phyloP scores from a whole-genome alignment of 1,140 invertebrate genomes.

The Saxidomus purpurata region DNA sequence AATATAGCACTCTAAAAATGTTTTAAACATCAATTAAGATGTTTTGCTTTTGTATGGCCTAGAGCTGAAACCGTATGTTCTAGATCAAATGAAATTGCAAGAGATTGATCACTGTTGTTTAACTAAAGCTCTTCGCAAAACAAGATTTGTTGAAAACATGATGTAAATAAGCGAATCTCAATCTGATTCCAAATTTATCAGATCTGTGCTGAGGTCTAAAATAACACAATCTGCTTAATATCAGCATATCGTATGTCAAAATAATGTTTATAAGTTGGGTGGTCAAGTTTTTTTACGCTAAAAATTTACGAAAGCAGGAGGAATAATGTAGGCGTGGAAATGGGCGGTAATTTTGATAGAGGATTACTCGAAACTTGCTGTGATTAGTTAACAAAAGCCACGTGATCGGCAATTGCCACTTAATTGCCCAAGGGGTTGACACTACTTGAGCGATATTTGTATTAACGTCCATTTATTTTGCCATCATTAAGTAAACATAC shows the following conservation, averaged over 20 bases:
- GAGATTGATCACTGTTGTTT: slow-evolving; percentile 32
- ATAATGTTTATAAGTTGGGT: slow-evolving; percentile 81
- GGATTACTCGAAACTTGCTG: slow-evolving; percentile 63
- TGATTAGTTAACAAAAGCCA: slow-evolving; percentile 71
- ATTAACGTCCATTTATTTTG: slow-evolving; percentile 79
- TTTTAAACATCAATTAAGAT: not conserved
- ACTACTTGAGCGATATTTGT: slow-evolving; percentile 56
- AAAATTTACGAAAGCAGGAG: slow-evolving; percentile 82
- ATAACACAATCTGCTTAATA: slow-evolving; percentile 58
- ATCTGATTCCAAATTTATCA: slow-evolving; percentile 53
- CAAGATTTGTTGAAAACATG: slow-evolving; percentile 63
- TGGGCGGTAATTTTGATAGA: slow-evolving; percentile 80
- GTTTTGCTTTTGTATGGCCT: not conserved
- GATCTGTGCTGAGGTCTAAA: slow-evolving; percentile 45
- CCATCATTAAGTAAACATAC: slow-evolving; percentile 76
- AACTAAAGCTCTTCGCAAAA: slow-evolving; percentile 46
- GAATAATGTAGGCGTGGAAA: slow-evolving; percentile 79
- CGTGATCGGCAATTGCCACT: slow-evolving; percentile 70
- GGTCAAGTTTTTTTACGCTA: slow-evolving; percentile 80
- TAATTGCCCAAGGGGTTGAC: slow-evolving; percentile 69
- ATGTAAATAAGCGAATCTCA: slow-evolving; percentile 28
- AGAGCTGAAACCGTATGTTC: slow-evolving; percentile 51
- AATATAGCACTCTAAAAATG: too few species aligned
- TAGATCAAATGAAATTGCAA: slow-evolving; percentile 57
- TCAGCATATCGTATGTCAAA: slow-evolving; percentile 59